Base-by-base conservation (phyloP, 2,888 invertebrate species). In the Mythimna loreyi region DNA sequence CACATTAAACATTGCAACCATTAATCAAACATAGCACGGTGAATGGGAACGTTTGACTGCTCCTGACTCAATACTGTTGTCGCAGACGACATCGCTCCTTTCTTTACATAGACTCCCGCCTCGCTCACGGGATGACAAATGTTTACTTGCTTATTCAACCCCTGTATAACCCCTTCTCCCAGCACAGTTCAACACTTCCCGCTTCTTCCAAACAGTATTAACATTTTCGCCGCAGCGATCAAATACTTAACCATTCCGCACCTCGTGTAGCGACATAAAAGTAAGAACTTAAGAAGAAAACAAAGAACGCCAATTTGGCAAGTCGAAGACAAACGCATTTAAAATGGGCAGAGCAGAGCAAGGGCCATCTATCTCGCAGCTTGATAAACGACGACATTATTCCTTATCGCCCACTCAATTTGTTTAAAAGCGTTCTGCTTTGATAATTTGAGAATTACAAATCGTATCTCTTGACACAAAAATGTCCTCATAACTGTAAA, bases 361-460 rank as follows among this genome's bases (percentile, higher is more conserved):
- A 92, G 91, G 89, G 91, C 93, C 93, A 96, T 96, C 95, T 93
- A 95, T 96, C 95, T 94, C 90, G 85, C 90, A 91, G 92, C 94
- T 94, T 95, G 96, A 96, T 95, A 96, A 95, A 96, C 93, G 95
- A 94, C 95, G 95, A 94, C 96, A 95, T 96, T 96, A 95, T 94
- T 95, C 92, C 94, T 96, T 96, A 95, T 96, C 96, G 94, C 94
- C 95, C 93, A 95, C 95, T 96, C 96, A 95, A 96, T 96, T 96
- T 96, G 94, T 96, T 95, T 95, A 94, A 96, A 95, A 96, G 95
- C 95, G 93, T 94, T 95, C 92, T 94, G 94, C 95, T 95, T 95
- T 95, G 93, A 96, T 96, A 95, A 96, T 96, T 95, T 95, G 92
- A 93, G 91, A 95, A 95, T 95, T 95, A 95, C 95, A 95, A 96